Base-by-base conservation (phyloP, 2,888 invertebrate species). In the Eucera pruinosa region DNA sequence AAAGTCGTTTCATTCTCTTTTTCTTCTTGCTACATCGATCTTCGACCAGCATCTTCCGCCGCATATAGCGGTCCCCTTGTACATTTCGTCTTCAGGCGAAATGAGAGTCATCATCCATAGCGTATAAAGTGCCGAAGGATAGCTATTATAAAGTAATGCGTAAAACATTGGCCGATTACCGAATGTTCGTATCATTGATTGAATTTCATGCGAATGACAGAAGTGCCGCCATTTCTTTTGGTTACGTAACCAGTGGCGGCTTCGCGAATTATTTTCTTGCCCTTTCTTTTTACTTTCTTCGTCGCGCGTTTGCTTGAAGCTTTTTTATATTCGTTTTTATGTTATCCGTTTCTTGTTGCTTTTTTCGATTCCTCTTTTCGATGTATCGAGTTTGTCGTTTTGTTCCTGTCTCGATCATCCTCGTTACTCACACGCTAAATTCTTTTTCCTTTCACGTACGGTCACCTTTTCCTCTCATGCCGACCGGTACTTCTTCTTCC, bases 21-120 rank as follows among this genome's bases (percentile, higher is more conserved):
- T 65, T 43, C 45, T 33, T 47, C 39, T 15, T n/a, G 47, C 60
- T 69, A 48, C 60, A 65, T 75, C 48, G 64, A 69, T 78, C 77
- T 43, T 13, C 23, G 25, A 25, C 43, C 39, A 20, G 23, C 62
- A n/a, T 74, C 76, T 45, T 55, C 66, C 50, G 65, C 48, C 45
- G 48, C 64, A n/a, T n/a, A 57, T 75, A 64, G 60, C 48, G 15
- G 27, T 5, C 48, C 15, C 18, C 33, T 30, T 27, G 15, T n/a
- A 18, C 13, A 6, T 27, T 30, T n/a, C 25, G n/a, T 20, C 15
- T 23, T 23, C 20, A 7, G 30, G 25, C 58, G 30, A 45, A 39
- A 20, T 15, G 13, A n/a, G 43, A 61, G 69, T 65, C 65, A 65
- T 75, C 76, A 69, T 61, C 60, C 20, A 11, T 36, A 18, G 55